These are phyloP conservation scores for Onychomys leucogaster DNA, from an alignment of 2,797 vertebrate genomes.

Conservation along the genomic window DNA sequence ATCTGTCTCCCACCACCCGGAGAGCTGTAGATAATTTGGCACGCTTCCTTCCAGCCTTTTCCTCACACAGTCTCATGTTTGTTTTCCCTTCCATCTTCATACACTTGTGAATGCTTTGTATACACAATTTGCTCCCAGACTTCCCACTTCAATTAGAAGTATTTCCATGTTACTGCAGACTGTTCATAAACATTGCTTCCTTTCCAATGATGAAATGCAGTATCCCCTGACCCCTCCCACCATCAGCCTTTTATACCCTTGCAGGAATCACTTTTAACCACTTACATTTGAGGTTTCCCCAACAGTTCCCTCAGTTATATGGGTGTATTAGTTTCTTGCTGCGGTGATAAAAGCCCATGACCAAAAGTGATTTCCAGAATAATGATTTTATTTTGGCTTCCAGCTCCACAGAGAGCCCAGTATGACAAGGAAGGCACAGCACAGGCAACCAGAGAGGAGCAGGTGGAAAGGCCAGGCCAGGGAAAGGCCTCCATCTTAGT, in stretches of 20 bases:
- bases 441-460: not conserved
- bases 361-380: not conserved
- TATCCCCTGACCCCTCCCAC: not conserved
- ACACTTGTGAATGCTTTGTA: slow-evolving; percentile 70
- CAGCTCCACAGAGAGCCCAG: not conserved
- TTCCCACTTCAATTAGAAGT: slow-evolving; percentile 78
- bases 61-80: slow-evolving; percentile 56
- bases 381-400: not conserved
- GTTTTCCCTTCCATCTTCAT: slow-evolving; percentile 67
- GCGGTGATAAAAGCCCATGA: not conserved
- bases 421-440: not conserved
- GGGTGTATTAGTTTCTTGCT: not conserved
- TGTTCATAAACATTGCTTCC: slow-evolving; percentile 54
- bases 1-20: slow-evolving; percentile 67
- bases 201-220: slow-evolving; percentile 28
- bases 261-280: not conserved
- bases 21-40: slow-evolving; percentile 69
- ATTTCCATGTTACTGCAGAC: slow-evolving; percentile 68
- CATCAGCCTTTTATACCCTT: not conserved
- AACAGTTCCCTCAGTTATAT: not conserved
- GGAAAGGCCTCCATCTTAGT: not conserved
- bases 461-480: not conserved
- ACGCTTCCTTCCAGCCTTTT: slow-evolving; percentile 55
- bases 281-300: slow-evolving; percentile 7
- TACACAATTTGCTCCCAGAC: slow-evolving; percentile 71